These are phyloP conservation scores for Loriculus beryllinus DNA, from an alignment of 2,797 vertebrate genomes.

Conservation along the genomic window DNA sequence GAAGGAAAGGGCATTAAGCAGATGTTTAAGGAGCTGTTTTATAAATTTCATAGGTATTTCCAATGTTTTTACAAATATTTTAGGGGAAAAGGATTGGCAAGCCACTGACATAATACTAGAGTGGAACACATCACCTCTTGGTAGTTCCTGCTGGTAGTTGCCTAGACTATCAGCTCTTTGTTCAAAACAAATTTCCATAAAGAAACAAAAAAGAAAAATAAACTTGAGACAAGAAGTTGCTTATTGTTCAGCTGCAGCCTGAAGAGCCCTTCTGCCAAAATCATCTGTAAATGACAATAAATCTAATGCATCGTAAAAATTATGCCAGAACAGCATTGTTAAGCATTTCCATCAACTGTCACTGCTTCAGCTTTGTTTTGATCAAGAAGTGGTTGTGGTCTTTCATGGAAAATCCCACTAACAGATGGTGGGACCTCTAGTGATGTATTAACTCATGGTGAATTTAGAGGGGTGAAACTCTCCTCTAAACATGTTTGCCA, in stretches of 20 bases:
- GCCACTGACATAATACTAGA: neutral
- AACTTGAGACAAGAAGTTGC: neutral
- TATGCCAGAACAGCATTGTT: neutral
- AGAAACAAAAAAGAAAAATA: neutral
- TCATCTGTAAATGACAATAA: neutral
- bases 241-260: slow-evolving; percentile 12
- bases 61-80: slow-evolving; percentile 55
- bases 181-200: slow-evolving; percentile 24
- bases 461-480: neutral
- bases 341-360: neutral
- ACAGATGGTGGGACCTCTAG: neutral
- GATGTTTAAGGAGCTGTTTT: slow-evolving; percentile 66
- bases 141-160: neutral
- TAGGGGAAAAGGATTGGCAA: slow-evolving; percentile 47
- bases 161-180: neutral
- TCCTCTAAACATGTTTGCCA: neutral
- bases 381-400: neutral
- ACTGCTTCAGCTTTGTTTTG: neutral
- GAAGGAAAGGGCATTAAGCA: slow-evolving; percentile 61
- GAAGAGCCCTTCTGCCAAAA: slow-evolving; percentile 23
- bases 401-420: neutral
- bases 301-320: neutral
- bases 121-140: neutral
- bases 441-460: neutral
- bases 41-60: slow-evolving; percentile 52